Evolutionary conservation across 1,140 invertebrate genomes (phyloP), one percentile per base, ranked within the genome.

Genomic region (Caenorhabditis latens): DNA sequence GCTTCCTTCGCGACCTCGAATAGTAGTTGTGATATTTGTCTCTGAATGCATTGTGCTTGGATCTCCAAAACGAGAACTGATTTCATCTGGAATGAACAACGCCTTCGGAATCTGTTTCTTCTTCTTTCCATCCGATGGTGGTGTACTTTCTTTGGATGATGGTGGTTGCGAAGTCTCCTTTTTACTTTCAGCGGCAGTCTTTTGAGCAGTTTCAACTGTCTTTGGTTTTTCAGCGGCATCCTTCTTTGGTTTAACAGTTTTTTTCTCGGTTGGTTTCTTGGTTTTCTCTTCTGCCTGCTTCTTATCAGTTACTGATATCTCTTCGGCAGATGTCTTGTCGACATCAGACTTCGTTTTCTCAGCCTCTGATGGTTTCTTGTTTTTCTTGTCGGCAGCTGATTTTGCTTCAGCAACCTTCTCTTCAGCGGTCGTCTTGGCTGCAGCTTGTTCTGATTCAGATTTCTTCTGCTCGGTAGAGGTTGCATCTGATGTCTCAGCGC

Each of bases 61-160:
- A 65, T 89, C 89, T 42, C 89, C 89, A 46, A 71, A 89, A 6
- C 85, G 65, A 32, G 88, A 89, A 86, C 88, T 89, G 63, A 89
- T 89, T 87, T 89, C 89, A 87, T 89, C 89, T 3, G 89, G 89
- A 84, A 89, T 89, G 85, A 89, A 89, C 8, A 89, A 46, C 16
- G 87, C 50, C 53, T 89, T 89, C 9, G 89, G 89, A 67, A 89
- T 84, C 55, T 86, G 71, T 16, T 88, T 88, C 46, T 88, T 88
- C 42, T 87, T 71, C 53, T 87, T 87, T 84, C 84, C 79, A 32
- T 86, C 85, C 3, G 79, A 42, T 53, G 57, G 57, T 50, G 84
- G 61, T 82, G 40, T 53, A 14, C 53, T 79, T 79, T 85, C 84
- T 85, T 79, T 65, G 5, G 67, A 85, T 11, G 57, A 67, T 85